Base-by-base conservation (phyloP, 2,113 vertebrate species). In the Caranx ignobilis region DNA sequence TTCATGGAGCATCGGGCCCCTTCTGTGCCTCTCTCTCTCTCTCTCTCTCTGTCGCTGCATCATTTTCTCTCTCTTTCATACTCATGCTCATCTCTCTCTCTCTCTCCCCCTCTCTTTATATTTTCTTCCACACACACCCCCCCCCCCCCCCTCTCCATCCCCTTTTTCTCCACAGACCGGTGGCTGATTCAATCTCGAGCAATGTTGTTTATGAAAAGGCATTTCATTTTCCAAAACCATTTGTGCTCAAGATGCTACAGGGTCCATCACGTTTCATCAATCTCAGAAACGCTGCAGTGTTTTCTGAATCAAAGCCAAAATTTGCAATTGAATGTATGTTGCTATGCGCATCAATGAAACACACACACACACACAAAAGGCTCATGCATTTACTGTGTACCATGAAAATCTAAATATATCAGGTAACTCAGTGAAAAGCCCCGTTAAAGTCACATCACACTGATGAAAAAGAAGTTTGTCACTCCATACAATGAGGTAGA, bases 121-220 rank as follows among this genome's bases (percentile, higher is more conserved):
- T 65, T 62, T 66, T 47, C 11, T 37, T 45, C 48, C 21, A 26
- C 26, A 26, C 34, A 65, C 59, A 64, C 67, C 63, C 13, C 59
- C 32, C 8, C 11, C 5, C 2, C 19, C 61, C 3, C 55, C 8
- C 19, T 39, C 37, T 9, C 18, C 3, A 37, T 32, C 57, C 54
- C 8, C 41, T 8, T 45, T 75, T 68, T 56, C 75, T 81, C 78
- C 73, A 84, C 79, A 82, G 57, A 48, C 74, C 13, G 12, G 35
- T 77, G 79, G 83, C 75, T 88, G 72, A 87, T 85, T 90, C 84
- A 90, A 90, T 92, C 77, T 85, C 66, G 3, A 52, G 77, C 66
- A 90, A 84, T 31, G 66, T 82, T 85, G 77, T 92, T 88, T 69
- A 82, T 87, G 68, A 85, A 83, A 80, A 84, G 47, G 48, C 59